phyloP scores from a whole-genome alignment of 2,888 invertebrate species.

The Vesta saturnalis region DNA sequence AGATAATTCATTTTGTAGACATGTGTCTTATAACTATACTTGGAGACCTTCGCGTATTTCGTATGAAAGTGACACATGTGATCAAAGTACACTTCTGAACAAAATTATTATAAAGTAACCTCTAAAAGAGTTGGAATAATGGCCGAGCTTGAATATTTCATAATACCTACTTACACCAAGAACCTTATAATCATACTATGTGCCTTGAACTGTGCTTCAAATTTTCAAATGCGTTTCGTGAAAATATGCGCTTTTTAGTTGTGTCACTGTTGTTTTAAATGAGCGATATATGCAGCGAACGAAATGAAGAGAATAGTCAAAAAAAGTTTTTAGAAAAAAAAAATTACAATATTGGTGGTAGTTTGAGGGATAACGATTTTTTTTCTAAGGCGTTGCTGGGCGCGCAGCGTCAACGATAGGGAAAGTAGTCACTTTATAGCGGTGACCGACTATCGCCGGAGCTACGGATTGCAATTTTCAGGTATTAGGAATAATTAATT shows the following conservation, averaged over 20 bases:
- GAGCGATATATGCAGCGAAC: background rate
- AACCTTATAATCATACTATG: background rate
- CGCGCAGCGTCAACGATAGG: too few species aligned
- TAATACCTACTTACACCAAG: background rate
- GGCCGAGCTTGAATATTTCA: background rate
- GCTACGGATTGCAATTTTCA: too few species aligned
- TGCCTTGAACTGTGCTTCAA: background rate
- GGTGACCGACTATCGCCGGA: too few species aligned
- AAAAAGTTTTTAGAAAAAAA: too few species aligned
- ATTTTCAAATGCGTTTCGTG: background rate
- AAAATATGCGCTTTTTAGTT: background rate
- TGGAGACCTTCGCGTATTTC: background rate
- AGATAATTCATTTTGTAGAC: background rate
- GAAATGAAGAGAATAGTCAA: too few species aligned
- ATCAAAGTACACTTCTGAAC: conserved; percentile 3
- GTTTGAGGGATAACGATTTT: too few species aligned
- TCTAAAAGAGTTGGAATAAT: background rate
- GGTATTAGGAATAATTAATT: too few species aligned
- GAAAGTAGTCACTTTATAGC: too few species aligned
- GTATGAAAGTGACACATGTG: background rate
- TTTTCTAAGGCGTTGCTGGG: too few species aligned
- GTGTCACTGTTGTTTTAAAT: conserved; percentile 1
- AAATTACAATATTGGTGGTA: too few species aligned
- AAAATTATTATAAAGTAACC: background rate
- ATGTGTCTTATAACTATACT: background rate